Conservation (phyloP, 2,113 vertebrate genomes). For the Percina caprodes region DNA sequence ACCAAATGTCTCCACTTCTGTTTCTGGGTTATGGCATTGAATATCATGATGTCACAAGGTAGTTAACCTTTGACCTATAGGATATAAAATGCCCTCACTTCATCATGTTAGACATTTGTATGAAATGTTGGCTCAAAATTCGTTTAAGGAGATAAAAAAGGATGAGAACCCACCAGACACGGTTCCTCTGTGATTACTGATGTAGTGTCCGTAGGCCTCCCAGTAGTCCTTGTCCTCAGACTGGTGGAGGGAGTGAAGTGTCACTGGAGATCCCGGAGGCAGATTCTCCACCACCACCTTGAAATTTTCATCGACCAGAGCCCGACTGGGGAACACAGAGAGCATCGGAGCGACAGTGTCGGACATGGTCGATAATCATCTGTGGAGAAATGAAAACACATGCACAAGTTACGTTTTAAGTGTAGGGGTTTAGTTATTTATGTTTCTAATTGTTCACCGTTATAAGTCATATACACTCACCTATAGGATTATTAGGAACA, state of each 20-base stretch:
- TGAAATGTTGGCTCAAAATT: too few relatives aligned
- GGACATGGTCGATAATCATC: slow-evolving; percentile 25
- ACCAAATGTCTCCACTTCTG: too few relatives aligned
- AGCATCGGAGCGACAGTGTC: slow-evolving; percentile 30
- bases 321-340: slow-evolving; percentile 70
- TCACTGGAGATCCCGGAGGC: slow-evolving; percentile 59
- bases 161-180: slow-evolving; percentile 69
- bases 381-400: slow-evolving; percentile 5
- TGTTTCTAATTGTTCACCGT: too few relatives aligned
- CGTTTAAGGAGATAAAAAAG: not conserved
- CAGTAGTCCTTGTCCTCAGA: slow-evolving; percentile 79
- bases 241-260: slow-evolving; percentile 70
- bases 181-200: slow-evolving; percentile 66
- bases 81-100: too few relatives aligned
- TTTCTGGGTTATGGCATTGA: too few relatives aligned
- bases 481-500: too few relatives aligned
- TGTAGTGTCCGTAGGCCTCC: slow-evolving; percentile 82
- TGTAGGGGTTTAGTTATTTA: too few relatives aligned
- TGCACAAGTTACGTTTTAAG: too few relatives aligned
- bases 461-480: too few relatives aligned
- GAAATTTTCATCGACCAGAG: slow-evolving; percentile 77
- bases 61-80: too few relatives aligned
- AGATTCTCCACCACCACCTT: slow-evolving; percentile 75
- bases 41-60: too few relatives aligned
- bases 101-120: too few relatives aligned